Conservation (phyloP, 1,140 invertebrate species). For the Drosophila bocqueti region DNA sequence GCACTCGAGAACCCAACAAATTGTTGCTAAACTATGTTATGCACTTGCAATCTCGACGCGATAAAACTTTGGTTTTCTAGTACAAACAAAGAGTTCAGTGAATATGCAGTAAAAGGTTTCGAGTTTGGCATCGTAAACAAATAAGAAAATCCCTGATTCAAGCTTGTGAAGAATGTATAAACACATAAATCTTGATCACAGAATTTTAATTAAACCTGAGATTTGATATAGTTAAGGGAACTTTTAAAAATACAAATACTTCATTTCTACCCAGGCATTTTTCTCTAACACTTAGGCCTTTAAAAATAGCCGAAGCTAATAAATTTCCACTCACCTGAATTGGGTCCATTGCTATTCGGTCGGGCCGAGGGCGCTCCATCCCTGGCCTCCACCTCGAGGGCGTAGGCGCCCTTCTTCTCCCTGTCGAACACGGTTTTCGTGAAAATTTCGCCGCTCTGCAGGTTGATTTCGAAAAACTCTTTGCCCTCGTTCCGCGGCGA, state of each 20-base stretch:
- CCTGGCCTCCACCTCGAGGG: constrained; percentile 95
- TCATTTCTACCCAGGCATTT: background rate
- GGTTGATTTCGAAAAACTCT: constrained; percentile 97
- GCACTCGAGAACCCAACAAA: constrained; percentile 37
- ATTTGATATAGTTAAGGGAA: background rate
- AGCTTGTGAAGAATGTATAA: background rate
- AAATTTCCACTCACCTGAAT: constrained; percentile 91
- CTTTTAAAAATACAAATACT: background rate
- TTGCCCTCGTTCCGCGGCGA: constrained; percentile 95
- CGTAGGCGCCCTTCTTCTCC: constrained; percentile 97
- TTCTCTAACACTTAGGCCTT: background rate
- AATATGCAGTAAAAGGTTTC: background rate
- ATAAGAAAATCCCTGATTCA: background rate
- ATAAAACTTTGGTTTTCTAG: constrained; percentile 28
- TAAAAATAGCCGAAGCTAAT: background rate
- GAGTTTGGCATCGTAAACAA: background rate
- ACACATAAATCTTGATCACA: background rate
- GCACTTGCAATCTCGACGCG: constrained; percentile 25
- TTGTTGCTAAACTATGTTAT: constrained; percentile 31
- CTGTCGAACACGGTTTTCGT: constrained; percentile 97
- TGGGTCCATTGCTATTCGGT: constrained; percentile 95
- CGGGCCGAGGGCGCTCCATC: constrained; percentile 96
- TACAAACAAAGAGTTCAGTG: constrained; percentile 30
- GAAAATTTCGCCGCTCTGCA: constrained; percentile 96
- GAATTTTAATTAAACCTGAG: background rate